Evolutionary conservation across 2,888 invertebrate species (phyloP).

Genomic region (Bembecia ichneumoniformis): DNA sequence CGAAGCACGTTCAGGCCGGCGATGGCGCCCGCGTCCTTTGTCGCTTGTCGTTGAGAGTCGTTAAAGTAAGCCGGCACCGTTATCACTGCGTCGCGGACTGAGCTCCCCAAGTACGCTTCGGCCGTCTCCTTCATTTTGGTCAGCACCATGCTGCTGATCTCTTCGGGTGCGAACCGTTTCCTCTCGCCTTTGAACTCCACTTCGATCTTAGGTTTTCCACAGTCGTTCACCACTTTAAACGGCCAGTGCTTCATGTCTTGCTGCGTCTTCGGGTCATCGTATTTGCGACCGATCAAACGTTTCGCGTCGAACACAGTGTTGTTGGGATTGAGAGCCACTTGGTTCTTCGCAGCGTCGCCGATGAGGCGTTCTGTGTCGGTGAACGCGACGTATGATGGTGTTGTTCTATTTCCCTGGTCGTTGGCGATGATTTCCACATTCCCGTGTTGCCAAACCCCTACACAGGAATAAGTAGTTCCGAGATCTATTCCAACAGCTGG

Average conservation of each 20-base stretch:
- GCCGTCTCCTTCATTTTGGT: constrained; percentile 80
- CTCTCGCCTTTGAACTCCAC: constrained; percentile 68
- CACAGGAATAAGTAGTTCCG: constrained; percentile 72
- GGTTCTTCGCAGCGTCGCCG: constrained; percentile 73
- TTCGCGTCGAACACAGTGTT: constrained; percentile 81
- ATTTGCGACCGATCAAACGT: constrained; percentile 78
- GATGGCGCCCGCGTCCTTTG: constrained; percentile 79
- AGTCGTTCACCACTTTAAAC: constrained; percentile 73
- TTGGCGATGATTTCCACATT: constrained; percentile 78
- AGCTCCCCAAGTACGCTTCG: constrained; percentile 76
- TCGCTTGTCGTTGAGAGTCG: constrained; percentile 75
- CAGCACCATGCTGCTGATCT: constrained; percentile 77
- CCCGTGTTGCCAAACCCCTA: constrained; percentile 73
- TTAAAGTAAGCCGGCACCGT: constrained; percentile 81
- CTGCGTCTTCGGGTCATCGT: constrained; percentile 75
- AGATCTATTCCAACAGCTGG: constrained; percentile 71
- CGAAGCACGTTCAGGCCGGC: constrained; percentile 79
- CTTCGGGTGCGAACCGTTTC: constrained; percentile 72
- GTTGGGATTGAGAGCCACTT: constrained; percentile 75
- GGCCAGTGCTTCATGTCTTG: constrained; percentile 82
- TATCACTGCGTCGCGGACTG: constrained; percentile 75
- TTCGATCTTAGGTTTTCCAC: constrained; percentile 70
- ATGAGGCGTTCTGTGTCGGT: constrained; percentile 69
- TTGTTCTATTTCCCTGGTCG: constrained; percentile 72
- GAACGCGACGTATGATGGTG: constrained; percentile 76